A percentile compares a stretch with the other conserved stretches of the same genome.
phyloP scores from a whole-genome alignment of 1,140 invertebrate genomes.

The Cephus cinctus region DNA sequence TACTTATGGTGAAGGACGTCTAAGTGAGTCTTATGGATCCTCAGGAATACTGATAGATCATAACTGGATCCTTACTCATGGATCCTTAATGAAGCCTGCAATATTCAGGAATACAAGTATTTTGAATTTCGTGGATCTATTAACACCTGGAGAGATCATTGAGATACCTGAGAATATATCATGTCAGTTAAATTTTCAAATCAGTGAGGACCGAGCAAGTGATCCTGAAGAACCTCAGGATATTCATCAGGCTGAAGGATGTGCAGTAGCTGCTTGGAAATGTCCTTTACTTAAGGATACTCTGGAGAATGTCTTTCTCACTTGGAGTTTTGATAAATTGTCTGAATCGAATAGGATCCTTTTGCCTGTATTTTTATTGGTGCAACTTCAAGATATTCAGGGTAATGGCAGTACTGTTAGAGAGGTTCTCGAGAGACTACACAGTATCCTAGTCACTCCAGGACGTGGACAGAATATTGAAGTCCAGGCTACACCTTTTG shows the following conservation, averaged over 20 bases:
- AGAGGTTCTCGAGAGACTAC: constrained; percentile 7
- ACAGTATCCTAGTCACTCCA: constrained; percentile 20
- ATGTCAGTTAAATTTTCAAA: too few species aligned
- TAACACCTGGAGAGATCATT: too few species aligned
- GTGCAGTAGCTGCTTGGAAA: constrained; percentile 44
- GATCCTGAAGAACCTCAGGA: too few species aligned
- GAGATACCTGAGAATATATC: too few species aligned
- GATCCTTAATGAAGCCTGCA: constrained; percentile 54
- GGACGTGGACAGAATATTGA: constrained; percentile 45
- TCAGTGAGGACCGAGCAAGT: too few species aligned
- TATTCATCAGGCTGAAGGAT: constrained; percentile 7
- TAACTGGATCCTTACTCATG: constrained; percentile 58
- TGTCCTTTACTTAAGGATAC: constrained; percentile 54
- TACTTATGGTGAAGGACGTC: neutral
- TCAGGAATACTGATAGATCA: constrained; percentile 58
- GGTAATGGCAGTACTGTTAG: too few species aligned
- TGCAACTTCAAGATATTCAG: constrained; percentile 52
- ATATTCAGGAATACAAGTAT: too few species aligned
- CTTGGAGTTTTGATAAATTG: constrained; percentile 55
- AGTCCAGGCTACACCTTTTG: constrained; percentile 59
- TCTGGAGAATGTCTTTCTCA: constrained; percentile 49
- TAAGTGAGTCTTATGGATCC: constrained; percentile 11
- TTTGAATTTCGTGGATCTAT: too few species aligned
- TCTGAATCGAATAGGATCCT: constrained; percentile 48
- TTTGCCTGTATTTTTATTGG: constrained; percentile 54